Base-by-base conservation (phyloP, 2,113 vertebrate genomes). In the Oreochromis niloticus region DNA sequence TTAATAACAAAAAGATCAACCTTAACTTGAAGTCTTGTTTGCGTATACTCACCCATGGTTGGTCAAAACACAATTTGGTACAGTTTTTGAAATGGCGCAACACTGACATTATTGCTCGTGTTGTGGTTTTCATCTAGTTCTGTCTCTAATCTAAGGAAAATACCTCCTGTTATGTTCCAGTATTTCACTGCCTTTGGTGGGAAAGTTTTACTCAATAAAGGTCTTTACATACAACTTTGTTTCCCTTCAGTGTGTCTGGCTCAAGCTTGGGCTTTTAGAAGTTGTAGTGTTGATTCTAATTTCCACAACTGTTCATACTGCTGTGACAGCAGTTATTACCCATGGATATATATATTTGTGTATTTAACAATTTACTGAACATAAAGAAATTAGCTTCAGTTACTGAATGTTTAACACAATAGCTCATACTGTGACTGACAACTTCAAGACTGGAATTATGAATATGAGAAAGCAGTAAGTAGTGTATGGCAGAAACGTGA, bases 201-300 rank as follows among this genome's bases (percentile, higher is more conserved):
- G 56, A 83, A 83, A 34, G 63, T 87, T 80, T 87, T 75, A 84
- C 63, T 85, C 41, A 91, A 88, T 85, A 89, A 91, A 91, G 50
- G 32, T 81, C 27, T 48, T 56, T 78, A 59, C 57, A 56, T 81
- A 36, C 12, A 80, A 87, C 17, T 73, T 61, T 5, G 71, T 79
- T 36, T 78, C 46, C 7, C n/a, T 86, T 84, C 24, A 34, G 14
- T 68, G 61, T 85, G 34, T 55, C 36, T 80, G 2, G 2, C 82
- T 80, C 19, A 54, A 66, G 3, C 22, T 50, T 6, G 7, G 27
- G 6, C 32, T 34, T 54, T 9, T 63, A 73, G 43, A 80, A 68
- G 80, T 46, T 24, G 13, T 14, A 75, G 43, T 7, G 4, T 30
- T 30, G 39, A 54, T 59, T 71, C 34, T 39, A 6, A 27, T 56